Evolutionary conservation across 2,797 vertebrate species (phyloP).

Genomic region (Australoheros facetus): DNA sequence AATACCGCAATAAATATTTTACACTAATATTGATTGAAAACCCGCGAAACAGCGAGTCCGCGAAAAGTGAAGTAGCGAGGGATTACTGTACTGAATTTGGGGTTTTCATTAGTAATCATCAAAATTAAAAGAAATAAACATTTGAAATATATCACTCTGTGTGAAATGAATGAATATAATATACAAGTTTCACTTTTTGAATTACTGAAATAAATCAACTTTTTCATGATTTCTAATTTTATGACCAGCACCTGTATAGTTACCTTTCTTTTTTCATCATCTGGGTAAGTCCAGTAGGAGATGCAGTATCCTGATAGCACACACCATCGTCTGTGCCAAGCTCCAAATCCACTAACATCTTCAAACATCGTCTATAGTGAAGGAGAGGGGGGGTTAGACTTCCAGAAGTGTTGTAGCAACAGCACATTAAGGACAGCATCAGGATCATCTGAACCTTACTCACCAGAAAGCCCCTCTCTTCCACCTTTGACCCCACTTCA

Average conservation of each 20-base stretch:
- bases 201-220: no score
- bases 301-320: constrained; percentile 92
- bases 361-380: constrained; percentile 93
- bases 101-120: no score
- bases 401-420: neutral
- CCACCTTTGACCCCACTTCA: constrained; percentile 88
- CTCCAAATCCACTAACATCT: constrained; percentile 96
- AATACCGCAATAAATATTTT: no score
- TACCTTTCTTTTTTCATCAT: constrained; percentile 96
- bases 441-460: constrained; percentile 47
- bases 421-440: neutral
- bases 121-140: no score
- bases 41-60: no score
- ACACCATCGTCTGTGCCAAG: constrained; percentile 97
- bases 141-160: no score
- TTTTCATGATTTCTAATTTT: no score
- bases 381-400: neutral
- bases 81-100: no score
- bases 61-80: no score
- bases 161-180: no score
- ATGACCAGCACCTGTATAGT: neutral
- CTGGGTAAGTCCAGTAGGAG: constrained; percentile 98
- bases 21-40: no score
- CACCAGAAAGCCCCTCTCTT: constrained; percentile 94
- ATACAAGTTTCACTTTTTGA: no score